Percentiles rank a stretch among this genome's conserved stretches.
Conservation (phyloP, 2,888 invertebrate genomes). For the Drosophila barbarae region DNA sequence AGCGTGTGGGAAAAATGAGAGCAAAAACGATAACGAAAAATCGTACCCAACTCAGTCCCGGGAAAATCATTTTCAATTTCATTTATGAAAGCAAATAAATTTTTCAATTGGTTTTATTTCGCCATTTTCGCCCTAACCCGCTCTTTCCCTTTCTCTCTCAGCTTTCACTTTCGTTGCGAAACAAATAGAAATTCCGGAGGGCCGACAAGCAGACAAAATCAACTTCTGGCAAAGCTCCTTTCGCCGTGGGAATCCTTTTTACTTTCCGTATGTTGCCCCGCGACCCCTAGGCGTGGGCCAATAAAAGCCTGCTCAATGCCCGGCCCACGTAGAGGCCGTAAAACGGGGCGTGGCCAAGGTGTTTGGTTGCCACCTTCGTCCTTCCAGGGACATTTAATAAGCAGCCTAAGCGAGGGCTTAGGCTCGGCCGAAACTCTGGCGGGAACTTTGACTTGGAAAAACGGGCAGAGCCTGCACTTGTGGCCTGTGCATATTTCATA, state of each 20-base stretch:
- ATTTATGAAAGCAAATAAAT: conserved; percentile 57
- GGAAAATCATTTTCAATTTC: conserved; percentile 59
- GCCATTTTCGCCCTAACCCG: conserved; percentile 22
- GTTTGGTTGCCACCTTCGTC: conserved; percentile 17
- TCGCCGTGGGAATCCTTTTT: conserved; percentile 38
- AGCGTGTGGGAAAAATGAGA: conserved; percentile 15
- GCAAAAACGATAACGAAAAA: conserved; percentile 24
- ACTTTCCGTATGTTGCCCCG: conserved; percentile 14
- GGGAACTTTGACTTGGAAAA: conserved; percentile 35
- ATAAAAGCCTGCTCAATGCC: conserved; percentile 45
- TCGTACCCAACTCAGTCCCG: conserved; percentile 23
- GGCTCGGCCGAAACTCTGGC: conserved; percentile 6
- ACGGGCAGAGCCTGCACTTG: conserved; percentile 42
- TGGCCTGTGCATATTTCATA: conserved; percentile 53
- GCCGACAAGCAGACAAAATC: conserved; percentile 42
- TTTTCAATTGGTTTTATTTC: conserved; percentile 60
- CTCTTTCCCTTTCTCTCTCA: background rate
- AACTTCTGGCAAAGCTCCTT: conserved; percentile 35
- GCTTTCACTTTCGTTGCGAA: conserved; percentile 51
- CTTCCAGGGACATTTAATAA: conserved; percentile 40
- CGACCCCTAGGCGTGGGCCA: background rate
- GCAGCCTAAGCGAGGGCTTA: conserved; percentile 37
- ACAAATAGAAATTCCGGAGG: conserved; percentile 51
- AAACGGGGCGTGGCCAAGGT: conserved; percentile 40
- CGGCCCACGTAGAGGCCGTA: conserved; percentile 36